Base-by-base conservation (phyloP, 2,113 vertebrate genomes). In the Leptocoma aspasia region DNA sequence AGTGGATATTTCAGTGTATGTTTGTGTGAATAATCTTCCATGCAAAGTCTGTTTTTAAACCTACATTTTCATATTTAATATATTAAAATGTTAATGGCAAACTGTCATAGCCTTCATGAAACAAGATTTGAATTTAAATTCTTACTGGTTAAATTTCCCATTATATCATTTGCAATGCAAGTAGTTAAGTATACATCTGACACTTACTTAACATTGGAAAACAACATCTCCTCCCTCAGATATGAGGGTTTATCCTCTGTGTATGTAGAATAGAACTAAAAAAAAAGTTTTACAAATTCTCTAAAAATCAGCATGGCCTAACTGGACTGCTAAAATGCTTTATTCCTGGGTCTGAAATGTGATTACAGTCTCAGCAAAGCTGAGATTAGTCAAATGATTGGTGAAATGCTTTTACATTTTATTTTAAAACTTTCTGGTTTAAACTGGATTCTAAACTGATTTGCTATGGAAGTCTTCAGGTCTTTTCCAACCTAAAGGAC, bases 101-200 rank as follows among this genome's bases (percentile, higher is more conserved):
- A 86, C 86, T 85, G 87, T 94, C 87, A 69, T 45, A 91, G 68
- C 61, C 86, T 92, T 90, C 91, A 89, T 86, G 83, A 93, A 93
- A 81, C 68, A n/a, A 93, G 85, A 89, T 94, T 92, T 90, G 49
- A 96, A 95, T 97, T 94, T 70, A 81, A 95, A 95, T 94, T 95
- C 92, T 92, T 94, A 94, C 84, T 3, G 0, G 89, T 65, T 96
- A 82, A 75, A 97, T 96, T 97, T 96, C 94, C 94, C 94, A 95
- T 96, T 97, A 69, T 82, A 75, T 95, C 66, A 95, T 96, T 95
- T 97, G 94, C 94, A 97, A 96, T 95, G 94, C 95, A 92, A 81
- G 87, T 88, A 91, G 64, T 91, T 93, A 88, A 90, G 85, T 96
- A 96, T 93, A 92, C 94, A 92, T 82, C 92, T 96, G 64, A 78